These are phyloP conservation scores for Acanthosepion lycidas DNA, from an alignment of 2,888 invertebrate species.

Conservation along the genomic window DNA sequence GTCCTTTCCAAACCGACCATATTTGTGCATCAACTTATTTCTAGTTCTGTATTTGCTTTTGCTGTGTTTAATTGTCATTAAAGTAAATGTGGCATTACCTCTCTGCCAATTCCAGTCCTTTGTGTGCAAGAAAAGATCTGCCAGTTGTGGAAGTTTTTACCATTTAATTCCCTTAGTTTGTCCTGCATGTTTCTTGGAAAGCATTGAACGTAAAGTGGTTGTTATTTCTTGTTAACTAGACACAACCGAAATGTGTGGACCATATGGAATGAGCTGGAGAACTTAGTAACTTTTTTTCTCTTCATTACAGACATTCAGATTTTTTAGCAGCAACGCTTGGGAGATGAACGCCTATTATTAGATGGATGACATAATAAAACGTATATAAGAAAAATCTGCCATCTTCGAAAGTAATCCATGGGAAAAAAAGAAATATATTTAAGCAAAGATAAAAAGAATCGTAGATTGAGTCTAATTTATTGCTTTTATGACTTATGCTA, in stretches of 20 bases:
- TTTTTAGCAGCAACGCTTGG: neutral
- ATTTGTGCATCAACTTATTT: neutral
- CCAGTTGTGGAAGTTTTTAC: neutral
- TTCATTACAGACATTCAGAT: slow-evolving; percentile 33
- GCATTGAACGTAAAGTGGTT: slow-evolving; percentile 2
- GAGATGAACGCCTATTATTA: neutral
- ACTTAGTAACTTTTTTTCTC: neutral
- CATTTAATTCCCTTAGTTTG: neutral
- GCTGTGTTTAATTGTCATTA: neutral
- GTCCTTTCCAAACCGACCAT: neutral
- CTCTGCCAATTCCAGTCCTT: neutral
- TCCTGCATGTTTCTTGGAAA: neutral
- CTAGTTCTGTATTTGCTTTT: neutral
- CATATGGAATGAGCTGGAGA: neutral
- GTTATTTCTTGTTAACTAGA: slow-evolving; percentile 8
- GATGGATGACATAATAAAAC: slow-evolving; percentile 8
- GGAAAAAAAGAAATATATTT: neutral
- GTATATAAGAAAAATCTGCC: too few relatives aligned
- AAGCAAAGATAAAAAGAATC: neutral
- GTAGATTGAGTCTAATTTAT: neutral
- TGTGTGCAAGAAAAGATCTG: neutral
- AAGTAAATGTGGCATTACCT: neutral
- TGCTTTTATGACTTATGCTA: neutral
- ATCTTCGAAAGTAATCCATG: neutral
- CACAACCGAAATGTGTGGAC: neutral